These are phyloP conservation scores for Idaea straminata DNA, from an alignment of 2,888 invertebrate species.

Conservation along the genomic window DNA sequence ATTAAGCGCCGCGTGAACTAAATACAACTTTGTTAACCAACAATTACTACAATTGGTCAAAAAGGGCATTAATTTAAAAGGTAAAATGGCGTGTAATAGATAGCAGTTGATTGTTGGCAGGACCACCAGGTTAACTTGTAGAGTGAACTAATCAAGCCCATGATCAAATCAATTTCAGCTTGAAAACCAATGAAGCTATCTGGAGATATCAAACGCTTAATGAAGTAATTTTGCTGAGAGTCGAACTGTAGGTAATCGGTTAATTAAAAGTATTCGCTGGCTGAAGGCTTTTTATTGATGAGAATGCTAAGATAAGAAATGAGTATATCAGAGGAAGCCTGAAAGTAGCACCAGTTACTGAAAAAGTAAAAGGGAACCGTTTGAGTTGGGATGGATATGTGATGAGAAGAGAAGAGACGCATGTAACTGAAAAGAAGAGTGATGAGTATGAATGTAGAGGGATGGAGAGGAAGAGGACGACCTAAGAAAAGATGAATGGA, in stretches of 20 bases:
- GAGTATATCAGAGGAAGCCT: too few relatives aligned
- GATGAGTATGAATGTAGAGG: too few relatives aligned
- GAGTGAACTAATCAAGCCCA: background rate
- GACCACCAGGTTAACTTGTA: background rate
- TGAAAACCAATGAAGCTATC: background rate
- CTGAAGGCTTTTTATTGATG: background rate
- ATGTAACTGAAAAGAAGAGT: too few relatives aligned
- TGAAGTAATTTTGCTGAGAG: background rate
- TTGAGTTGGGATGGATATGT: too few relatives aligned
- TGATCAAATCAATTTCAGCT: background rate
- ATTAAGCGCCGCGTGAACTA: slow-evolving; percentile 70
- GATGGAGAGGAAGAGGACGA: too few relatives aligned
- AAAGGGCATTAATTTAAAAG: slow-evolving; percentile 34
- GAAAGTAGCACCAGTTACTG: too few relatives aligned
- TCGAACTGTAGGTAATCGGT: background rate
- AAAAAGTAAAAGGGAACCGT: too few relatives aligned
- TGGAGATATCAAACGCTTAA: background rate
- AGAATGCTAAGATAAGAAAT: too few relatives aligned
- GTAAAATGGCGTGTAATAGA: slow-evolving; percentile 6
- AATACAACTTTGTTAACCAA: slow-evolving; percentile 29
- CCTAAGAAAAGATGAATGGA: too few relatives aligned
- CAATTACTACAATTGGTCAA: slow-evolving; percentile 9
- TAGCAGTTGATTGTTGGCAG: background rate
- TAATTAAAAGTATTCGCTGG: background rate
- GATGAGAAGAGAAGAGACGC: too few relatives aligned